phyloP scores from a whole-genome alignment of 1,140 invertebrate species.

The Drosophila serrata region DNA sequence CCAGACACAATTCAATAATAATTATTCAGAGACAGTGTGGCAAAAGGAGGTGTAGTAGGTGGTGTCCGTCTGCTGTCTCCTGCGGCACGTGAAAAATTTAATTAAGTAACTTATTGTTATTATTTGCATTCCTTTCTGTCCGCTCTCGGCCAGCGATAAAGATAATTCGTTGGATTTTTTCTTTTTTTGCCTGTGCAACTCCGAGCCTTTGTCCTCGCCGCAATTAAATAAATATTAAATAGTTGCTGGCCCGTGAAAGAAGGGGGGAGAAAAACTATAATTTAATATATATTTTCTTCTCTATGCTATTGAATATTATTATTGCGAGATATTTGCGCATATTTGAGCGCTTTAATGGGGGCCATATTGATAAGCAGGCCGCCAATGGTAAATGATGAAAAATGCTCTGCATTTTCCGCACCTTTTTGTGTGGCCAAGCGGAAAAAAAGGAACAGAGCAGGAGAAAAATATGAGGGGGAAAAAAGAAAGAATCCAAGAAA shows the following conservation, averaged over 20 bases:
- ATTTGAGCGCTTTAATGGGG: conserved; percentile 56
- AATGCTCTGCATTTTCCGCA: conserved; percentile 78
- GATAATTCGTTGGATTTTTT: conserved; percentile 60
- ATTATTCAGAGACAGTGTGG: conserved; percentile 50
- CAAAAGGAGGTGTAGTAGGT: not conserved
- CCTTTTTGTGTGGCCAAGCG: conserved; percentile 65
- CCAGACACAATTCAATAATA: conserved; percentile 81
- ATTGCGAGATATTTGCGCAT: conserved; percentile 42
- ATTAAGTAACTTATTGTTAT: conserved; percentile 83
- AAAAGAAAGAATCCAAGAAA: conserved; percentile 57
- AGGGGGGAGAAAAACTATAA: conserved; percentile 47
- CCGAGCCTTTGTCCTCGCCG: conserved; percentile 33
- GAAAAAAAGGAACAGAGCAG: conserved; percentile 47
- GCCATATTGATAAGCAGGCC: conserved; percentile 68
- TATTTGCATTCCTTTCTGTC: conserved; percentile 76
- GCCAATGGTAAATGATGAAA: conserved; percentile 75
- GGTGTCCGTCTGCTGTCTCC: conserved; percentile 24
- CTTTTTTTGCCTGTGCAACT: conserved; percentile 15
- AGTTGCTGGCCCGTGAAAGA: conserved; percentile 17
- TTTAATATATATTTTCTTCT: conserved; percentile 34
- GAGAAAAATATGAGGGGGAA: conserved; percentile 17
- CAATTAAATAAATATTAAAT: conserved; percentile 63
- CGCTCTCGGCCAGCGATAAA: conserved; percentile 19
- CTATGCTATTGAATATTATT: conserved; percentile 44
- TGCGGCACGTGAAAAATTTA: conserved; percentile 76